These are phyloP conservation scores for Carposina sasakii DNA, from an alignment of 1,140 invertebrate genomes.

Conservation along the genomic window DNA sequence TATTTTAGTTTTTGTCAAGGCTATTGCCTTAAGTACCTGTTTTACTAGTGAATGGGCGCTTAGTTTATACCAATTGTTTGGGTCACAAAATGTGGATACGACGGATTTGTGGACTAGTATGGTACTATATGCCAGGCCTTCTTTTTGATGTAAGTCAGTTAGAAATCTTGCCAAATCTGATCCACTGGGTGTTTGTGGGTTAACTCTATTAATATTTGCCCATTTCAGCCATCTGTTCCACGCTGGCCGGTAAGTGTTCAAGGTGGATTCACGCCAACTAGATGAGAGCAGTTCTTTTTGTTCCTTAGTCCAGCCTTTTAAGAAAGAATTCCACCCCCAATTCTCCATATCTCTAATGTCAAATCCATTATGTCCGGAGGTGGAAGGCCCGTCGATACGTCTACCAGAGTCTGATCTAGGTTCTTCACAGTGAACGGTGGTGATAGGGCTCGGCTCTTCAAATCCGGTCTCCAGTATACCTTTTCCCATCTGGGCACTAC, in stretches of 20 bases:
- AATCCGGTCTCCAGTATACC: slow-evolving; percentile 27
- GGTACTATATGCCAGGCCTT: slow-evolving; percentile 5
- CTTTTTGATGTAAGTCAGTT: not conserved
- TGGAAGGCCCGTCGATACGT: slow-evolving; percentile 15
- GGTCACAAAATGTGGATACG: not conserved
- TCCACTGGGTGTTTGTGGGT: not conserved
- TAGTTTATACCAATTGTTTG: not conserved
- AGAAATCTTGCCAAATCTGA: slow-evolving; percentile 3
- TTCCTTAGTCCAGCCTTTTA: slow-evolving; percentile 5
- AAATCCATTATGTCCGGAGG: slow-evolving; percentile 18
- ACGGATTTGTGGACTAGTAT: slow-evolving; percentile 8
- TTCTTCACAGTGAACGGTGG: slow-evolving; percentile 19
- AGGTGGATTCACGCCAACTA: slow-evolving; percentile 6
- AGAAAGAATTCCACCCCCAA: slow-evolving; percentile 20
- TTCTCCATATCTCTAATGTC: slow-evolving; percentile 27
- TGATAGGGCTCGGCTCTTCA: slow-evolving; percentile 21
- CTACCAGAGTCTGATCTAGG: slow-evolving; percentile 13
- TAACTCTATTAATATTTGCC: not conserved
- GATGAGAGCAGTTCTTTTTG: not conserved
- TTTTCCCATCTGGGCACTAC: slow-evolving; percentile 19
- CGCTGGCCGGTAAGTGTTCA: slow-evolving; percentile 9
- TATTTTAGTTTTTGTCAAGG: not conserved
- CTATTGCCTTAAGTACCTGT: slow-evolving; percentile 21
- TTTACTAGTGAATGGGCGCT: slow-evolving; percentile 20
- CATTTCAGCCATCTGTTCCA: slow-evolving; percentile 5